A percentile compares a stretch with the other conserved stretches of the same genome.
phyloP scores from a whole-genome alignment of 1,140 invertebrate genomes.

The Thaumetopoea pityocampa region DNA sequence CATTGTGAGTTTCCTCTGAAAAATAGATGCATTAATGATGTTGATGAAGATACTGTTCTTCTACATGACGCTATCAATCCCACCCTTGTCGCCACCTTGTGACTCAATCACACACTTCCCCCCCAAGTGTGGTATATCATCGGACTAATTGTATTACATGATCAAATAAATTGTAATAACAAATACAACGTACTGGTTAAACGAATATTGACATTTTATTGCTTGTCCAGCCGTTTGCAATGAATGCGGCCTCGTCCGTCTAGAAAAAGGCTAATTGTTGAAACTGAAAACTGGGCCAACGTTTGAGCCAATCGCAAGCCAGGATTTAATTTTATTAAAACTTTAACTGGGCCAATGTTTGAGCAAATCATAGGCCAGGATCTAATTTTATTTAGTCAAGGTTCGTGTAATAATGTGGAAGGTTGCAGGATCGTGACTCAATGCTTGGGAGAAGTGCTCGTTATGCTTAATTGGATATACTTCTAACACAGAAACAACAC shows the following conservation, averaged over 20 bases:
- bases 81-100: no score
- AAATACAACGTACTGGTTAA: constrained; percentile 5
- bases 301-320: constrained; percentile 15
- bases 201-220: constrained; percentile 22
- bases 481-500: no score
- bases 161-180: constrained; percentile 3
- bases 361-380: constrained; percentile 16
- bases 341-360: constrained; percentile 8
- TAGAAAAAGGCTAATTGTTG: constrained; percentile 11
- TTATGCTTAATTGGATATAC: no score
- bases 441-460: no score
- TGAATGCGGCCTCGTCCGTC: constrained; percentile 6
- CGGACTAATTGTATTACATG: no score
- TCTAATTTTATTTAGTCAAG: constrained; percentile 12
- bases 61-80: no score
- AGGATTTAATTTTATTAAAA: no score
- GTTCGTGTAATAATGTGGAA: constrained; percentile 7
- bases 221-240: constrained; percentile 6
- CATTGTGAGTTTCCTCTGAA: no score
- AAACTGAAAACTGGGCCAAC: constrained; percentile 10
- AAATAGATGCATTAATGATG: no score
- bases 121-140: no score
- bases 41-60: no score
- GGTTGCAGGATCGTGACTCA: constrained; percentile 4
- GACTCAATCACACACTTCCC: no score